Evolutionary conservation across 2,888 invertebrate species (phyloP).

Genomic region (Brassicogethes aeneus): DNA sequence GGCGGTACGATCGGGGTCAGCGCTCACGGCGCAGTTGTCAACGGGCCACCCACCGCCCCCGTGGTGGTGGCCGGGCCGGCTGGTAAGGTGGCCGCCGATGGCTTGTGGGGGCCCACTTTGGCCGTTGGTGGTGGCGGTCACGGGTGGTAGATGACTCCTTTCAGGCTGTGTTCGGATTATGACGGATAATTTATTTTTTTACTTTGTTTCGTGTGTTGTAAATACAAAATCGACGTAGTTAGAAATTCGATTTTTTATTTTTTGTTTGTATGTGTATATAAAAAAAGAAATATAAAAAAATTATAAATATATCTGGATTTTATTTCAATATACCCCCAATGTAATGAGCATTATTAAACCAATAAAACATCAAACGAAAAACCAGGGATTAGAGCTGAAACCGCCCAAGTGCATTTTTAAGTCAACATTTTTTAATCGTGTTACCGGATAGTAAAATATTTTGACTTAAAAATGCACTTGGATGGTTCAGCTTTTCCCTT

Average conservation of each 20-base stretch:
- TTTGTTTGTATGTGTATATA: neutral
- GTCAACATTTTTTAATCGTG: too few species aligned
- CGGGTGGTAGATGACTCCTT: conserved; percentile 8
- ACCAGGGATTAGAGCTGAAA: too few species aligned
- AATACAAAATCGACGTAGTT: too few species aligned
- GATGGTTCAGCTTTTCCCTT: too few species aligned
- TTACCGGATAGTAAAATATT: too few species aligned
- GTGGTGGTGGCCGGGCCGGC: conserved; percentile 27
- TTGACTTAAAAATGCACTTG: too few species aligned
- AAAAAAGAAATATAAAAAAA: too few species aligned
- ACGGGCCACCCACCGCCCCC: conserved; percentile 28
- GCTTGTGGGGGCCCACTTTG: conserved; percentile 24
- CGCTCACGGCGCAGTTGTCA: conserved; percentile 28
- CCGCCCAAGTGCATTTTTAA: too few species aligned
- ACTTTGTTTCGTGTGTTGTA: neutral
- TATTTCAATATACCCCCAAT: too few species aligned
- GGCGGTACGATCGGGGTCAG: conserved; percentile 21
- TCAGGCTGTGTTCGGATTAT: neutral
- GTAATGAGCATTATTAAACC: too few species aligned
- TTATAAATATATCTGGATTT: too few species aligned
- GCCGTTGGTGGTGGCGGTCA: conserved; percentile 6
- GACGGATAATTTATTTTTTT: neutral
- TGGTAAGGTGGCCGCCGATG: conserved; percentile 27
- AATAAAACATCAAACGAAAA: too few species aligned
- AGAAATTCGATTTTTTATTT: neutral